Percentiles rank a stretch among this genome's conserved stretches.
phyloP scores from a whole-genome alignment of 92 coral and sea anemone genomes.

The Zoanthus sansibaricus region DNA sequence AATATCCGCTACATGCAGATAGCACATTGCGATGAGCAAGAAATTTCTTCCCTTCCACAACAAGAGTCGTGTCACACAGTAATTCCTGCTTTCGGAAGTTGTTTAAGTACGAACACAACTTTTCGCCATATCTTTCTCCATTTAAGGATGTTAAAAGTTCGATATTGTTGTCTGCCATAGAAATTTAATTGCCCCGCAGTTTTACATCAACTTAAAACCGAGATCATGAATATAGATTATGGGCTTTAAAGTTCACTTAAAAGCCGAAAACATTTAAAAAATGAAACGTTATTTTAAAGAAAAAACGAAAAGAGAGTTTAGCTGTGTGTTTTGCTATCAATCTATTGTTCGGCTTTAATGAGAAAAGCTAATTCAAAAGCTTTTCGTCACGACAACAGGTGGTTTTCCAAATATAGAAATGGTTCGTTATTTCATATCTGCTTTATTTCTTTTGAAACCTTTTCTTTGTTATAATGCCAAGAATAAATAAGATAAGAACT shows the following conservation, averaged over 20 bases:
- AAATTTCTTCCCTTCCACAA: conserved; percentile 81
- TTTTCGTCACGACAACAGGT: conserved; percentile 61
- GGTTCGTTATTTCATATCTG: not conserved
- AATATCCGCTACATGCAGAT: conserved; percentile 90
- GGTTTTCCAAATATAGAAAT: conserved; percentile 50
- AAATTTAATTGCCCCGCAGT: not conserved
- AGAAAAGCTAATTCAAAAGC: not conserved
- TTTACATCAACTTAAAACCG: not conserved
- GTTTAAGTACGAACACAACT: conserved; percentile 68
- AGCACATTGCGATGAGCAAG: conserved; percentile 89
- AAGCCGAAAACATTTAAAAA: not conserved
- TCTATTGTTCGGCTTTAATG: conserved; percentile 2
- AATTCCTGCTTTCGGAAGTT: conserved; percentile 82
- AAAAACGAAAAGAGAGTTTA: conserved; percentile 1
- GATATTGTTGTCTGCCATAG: not conserved
- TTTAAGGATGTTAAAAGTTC: conserved; percentile 15
- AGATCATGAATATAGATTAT: not conserved
- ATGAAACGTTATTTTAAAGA: not conserved
- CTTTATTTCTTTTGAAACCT: not conserved
- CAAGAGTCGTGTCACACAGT: conserved; percentile 80
- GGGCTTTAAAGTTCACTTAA: not conserved
- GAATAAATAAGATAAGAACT: too few species aligned
- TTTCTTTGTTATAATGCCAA: not conserved
- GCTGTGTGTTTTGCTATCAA: not conserved
- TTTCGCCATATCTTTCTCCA: conserved; percentile 59